Percentiles rank a stretch among this genome's conserved stretches.
Evolutionary conservation across 2,113 vertebrate genomes (phyloP).

Genomic region (Clarias macrocephalus): DNA sequence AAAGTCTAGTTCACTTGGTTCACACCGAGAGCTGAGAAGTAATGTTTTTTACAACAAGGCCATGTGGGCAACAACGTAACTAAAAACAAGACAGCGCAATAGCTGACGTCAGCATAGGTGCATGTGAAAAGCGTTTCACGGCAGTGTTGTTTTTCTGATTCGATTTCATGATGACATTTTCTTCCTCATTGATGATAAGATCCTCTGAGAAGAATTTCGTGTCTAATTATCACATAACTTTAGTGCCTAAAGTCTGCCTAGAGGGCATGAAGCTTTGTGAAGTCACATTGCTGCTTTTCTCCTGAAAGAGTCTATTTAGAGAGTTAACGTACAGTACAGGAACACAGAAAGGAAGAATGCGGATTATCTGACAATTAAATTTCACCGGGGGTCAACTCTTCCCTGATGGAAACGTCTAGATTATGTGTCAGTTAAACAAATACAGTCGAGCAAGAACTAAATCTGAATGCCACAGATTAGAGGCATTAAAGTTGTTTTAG

Average conservation of each 20-base stretch:
- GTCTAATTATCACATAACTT: neutral
- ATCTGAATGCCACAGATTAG: slow-evolving; percentile 1
- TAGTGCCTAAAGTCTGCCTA: slow-evolving; percentile 3
- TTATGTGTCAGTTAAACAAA: neutral
- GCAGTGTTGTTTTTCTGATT: neutral
- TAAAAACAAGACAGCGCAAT: slow-evolving; percentile 27
- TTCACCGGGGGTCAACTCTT: neutral
- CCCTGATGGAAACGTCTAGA: neutral
- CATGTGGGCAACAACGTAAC: slow-evolving; percentile 5
- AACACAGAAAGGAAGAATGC: neutral
- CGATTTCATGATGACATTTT: neutral
- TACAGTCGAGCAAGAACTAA: neutral
- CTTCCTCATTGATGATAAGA: neutral
- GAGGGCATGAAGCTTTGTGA: neutral
- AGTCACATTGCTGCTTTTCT: neutral
- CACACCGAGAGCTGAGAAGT: slow-evolving; percentile 36
- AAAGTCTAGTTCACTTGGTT: slow-evolving; percentile 40
- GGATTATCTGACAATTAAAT: neutral
- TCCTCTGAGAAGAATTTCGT: neutral
- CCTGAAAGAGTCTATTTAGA: neutral
- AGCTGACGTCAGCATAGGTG: slow-evolving; percentile 28
- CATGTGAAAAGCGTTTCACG: neutral
- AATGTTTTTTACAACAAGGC: slow-evolving; percentile 25
- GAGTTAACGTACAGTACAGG: neutral
- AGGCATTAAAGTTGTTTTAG: slow-evolving; percentile 6